Percentiles rank a stretch among this genome's conserved stretches.
These are phyloP conservation scores for Drosophila melanica DNA, from an alignment of 1,140 invertebrate species.

Conservation along the genomic window DNA sequence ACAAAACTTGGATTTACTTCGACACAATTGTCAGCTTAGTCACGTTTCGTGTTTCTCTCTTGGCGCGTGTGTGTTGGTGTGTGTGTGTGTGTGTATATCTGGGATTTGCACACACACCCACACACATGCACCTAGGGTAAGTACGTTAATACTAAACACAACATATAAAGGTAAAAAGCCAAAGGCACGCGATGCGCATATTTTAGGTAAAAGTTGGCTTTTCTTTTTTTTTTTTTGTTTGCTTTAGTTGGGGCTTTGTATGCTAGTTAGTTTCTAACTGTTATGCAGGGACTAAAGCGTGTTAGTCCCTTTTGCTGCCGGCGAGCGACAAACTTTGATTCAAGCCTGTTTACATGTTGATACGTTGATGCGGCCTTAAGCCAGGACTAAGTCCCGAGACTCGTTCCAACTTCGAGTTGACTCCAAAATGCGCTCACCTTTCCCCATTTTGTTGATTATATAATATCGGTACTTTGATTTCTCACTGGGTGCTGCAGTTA, in stretches of 20 bases:
- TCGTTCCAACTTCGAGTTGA: neutral
- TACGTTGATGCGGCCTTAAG: slow-evolving; percentile 45
- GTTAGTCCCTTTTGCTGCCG: slow-evolving; percentile 46
- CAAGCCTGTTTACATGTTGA: slow-evolving; percentile 45
- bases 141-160: slow-evolving; percentile 75
- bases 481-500: slow-evolving; percentile 42
- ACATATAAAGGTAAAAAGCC: slow-evolving; percentile 80
- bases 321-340: slow-evolving; percentile 69
- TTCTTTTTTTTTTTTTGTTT: slow-evolving; percentile 31
- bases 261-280: slow-evolving; percentile 48
- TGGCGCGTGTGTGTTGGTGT: slow-evolving; percentile 31
- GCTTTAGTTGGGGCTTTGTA: slow-evolving; percentile 33
- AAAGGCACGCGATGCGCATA: slow-evolving; percentile 79
- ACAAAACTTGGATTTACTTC: slow-evolving; percentile 80
- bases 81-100: slow-evolving; percentile 33
- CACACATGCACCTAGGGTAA: neutral
- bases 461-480: neutral
- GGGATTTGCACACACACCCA: slow-evolving; percentile 37
- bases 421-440: neutral
- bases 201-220: slow-evolving; percentile 58
- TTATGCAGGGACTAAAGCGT: slow-evolving; percentile 21
- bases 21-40: slow-evolving; percentile 82
- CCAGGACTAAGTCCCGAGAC: slow-evolving; percentile 1
- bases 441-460: neutral
- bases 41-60: slow-evolving; percentile 71